A percentile compares a stretch with the other conserved stretches of the same genome.
Conservation (phyloP, 2,888 invertebrate genomes). For the Agrochola lota region DNA sequence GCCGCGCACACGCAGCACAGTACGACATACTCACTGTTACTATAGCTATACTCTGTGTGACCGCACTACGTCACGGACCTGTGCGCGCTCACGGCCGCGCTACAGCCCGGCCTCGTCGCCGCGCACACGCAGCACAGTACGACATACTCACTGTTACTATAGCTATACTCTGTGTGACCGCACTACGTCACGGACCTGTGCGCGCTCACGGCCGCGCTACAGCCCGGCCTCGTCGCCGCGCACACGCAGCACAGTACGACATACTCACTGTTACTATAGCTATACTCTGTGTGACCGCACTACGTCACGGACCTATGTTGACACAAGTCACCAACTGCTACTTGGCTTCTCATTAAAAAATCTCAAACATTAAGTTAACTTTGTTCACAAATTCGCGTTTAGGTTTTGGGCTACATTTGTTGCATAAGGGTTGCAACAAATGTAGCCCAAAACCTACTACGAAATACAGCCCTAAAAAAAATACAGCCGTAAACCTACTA, state of each 20-base stretch:
- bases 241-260: constrained; percentile 9
- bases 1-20: not conserved
- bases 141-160: not conserved
- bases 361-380: not conserved
- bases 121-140: constrained; percentile 67
- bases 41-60: constrained; percentile 77
- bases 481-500: too few relatives aligned
- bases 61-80: too few relatives aligned
- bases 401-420: not conserved
- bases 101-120: constrained; percentile 58
- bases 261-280: not conserved
- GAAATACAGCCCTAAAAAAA: too few relatives aligned
- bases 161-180: constrained; percentile 83
- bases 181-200: constrained; percentile 78
- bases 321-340: too few relatives aligned
- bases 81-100: constrained; percentile 48
- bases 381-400: not conserved
- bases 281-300: constrained; percentile 71
- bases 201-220: constrained; percentile 20
- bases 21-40: too few relatives aligned
- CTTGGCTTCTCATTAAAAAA: too few relatives aligned
- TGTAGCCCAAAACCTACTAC: too few relatives aligned
- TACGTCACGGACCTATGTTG: too few relatives aligned
- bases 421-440: too few relatives aligned
- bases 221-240: constrained; percentile 20